Conservation (phyloP, 2,113 vertebrate genomes). For the Tylochromis polylepis region DNA sequence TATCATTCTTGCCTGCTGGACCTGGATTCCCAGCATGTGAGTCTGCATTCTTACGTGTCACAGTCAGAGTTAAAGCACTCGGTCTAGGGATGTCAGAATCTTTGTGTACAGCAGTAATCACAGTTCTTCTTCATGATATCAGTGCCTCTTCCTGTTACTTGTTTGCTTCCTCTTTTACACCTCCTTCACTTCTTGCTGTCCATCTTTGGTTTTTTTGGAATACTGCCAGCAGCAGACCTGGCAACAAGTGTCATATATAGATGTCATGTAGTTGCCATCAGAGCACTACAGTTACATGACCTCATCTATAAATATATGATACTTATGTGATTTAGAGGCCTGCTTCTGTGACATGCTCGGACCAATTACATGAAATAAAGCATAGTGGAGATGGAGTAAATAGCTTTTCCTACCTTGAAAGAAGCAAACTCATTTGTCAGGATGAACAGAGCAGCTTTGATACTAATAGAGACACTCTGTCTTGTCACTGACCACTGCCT, state of each 20-base stretch:
- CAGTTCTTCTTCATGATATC: neutral
- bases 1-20: neutral
- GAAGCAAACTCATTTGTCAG: constrained; percentile 21
- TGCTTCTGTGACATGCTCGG: neutral
- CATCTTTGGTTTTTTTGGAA: neutral
- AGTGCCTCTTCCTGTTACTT: neutral
- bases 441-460: constrained; percentile 35
- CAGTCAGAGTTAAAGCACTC: neutral
- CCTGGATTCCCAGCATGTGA: neutral
- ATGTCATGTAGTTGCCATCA: constrained; percentile 20
- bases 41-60: neutral
- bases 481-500: constrained; percentile 35
- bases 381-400: constrained; percentile 11
- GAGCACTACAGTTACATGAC: constrained; percentile 8
- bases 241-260: constrained; percentile 43
- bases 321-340: constrained; percentile 33
- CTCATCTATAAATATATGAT: constrained; percentile 52
- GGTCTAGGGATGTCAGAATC: neutral
- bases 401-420: constrained; percentile 15
- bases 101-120: neutral
- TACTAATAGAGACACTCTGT: constrained; percentile 46
- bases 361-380: constrained; percentile 45
- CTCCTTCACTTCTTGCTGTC: neutral
- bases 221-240: constrained; percentile 2
- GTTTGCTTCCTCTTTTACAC: neutral